Evolutionary conservation across 1,140 invertebrate genomes (phyloP), one percentile per base, ranked within the genome.

Genomic region (Olivierus martensii): DNA sequence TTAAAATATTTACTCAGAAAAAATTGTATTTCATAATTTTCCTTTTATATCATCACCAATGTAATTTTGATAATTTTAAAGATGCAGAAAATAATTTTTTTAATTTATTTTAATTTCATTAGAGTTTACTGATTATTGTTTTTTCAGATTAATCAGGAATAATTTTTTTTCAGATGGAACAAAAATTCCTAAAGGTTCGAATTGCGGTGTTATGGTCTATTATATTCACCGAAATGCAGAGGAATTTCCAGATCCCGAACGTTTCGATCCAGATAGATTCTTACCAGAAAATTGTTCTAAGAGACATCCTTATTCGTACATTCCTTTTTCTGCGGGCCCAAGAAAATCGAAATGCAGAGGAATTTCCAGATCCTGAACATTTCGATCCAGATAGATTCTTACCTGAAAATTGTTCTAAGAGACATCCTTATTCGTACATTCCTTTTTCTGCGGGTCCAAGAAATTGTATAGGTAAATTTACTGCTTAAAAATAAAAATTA

Each of bases 371-470:
- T 9, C 59, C 58, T 3, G 18, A 34, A 6, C 9, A 7, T 3
- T 60, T 60, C 36, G 46, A 60, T 14, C 58, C 58, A 14, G 48
- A 55, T 15, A 21, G 58, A 17, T 60, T 60, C 37, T 19, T 58
- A 49, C 47, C 28, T 3, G 56, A 58, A 39, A 58, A 58, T 37
- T 55, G 62, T 35, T 44, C 52, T 11, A 58, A 56, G 14, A 22
- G 54, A 17, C 41, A 68, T 28, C 63, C 67, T 5, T 65, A 65
- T 36, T 55, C 63, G 0, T 76, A 65, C 55, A 43, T 73, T 3
- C 69, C 75, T 4, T 77, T 77, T 60, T 75, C 76, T 14, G 59
- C 61, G 18, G 75, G 76, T n/a, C 75, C 73, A 6, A 56, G 73
- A 28, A 68, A 68, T 56, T 77, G 75, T 55, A 28, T 28, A 6